These are phyloP conservation scores for Onchidella celtica DNA, from an alignment of 2,888 invertebrate species.

Conservation along the genomic window DNA sequence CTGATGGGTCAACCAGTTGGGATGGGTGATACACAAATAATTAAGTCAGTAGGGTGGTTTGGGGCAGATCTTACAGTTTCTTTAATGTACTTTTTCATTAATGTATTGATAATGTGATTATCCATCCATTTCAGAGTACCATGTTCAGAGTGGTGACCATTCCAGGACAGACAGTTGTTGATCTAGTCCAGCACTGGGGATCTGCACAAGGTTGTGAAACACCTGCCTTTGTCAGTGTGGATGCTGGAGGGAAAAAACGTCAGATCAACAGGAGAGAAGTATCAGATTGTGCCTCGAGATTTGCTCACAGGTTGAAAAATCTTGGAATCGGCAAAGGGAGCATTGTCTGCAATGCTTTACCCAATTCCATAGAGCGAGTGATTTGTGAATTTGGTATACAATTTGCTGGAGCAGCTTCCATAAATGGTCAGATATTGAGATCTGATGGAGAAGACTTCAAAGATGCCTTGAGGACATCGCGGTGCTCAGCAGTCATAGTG, in stretches of 20 bases:
- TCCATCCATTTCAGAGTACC: constrained; percentile 18
- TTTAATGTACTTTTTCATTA: not conserved
- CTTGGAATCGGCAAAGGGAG: constrained; percentile 47
- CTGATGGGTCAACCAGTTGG: too few species aligned
- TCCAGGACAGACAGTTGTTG: constrained; percentile 47
- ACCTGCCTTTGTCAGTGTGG: constrained; percentile 48
- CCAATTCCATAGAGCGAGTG: constrained; percentile 54
- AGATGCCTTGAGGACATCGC: constrained; percentile 37
- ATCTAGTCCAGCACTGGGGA: constrained; percentile 49
- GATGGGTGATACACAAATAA: too few species aligned
- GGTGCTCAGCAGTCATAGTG: constrained; percentile 38
- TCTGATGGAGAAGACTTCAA: constrained; percentile 53
- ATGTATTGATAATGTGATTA: not conserved
- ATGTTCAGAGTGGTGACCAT: constrained; percentile 16
- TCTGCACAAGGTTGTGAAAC: constrained; percentile 12
- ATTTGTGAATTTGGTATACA: constrained; percentile 51
- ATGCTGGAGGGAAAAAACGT: constrained; percentile 2
- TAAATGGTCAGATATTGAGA: constrained; percentile 53
- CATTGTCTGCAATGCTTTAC: constrained; percentile 50
- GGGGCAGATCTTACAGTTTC: not conserved
- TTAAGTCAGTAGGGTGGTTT: not conserved
- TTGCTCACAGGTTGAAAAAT: constrained; percentile 43
- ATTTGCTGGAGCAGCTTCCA: constrained; percentile 49
- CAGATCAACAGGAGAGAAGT: constrained; percentile 43
- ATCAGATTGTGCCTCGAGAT: constrained; percentile 33